Conservation (phyloP, 92 coral and sea anemone genomes). For the Actinostola sp. region DNA sequence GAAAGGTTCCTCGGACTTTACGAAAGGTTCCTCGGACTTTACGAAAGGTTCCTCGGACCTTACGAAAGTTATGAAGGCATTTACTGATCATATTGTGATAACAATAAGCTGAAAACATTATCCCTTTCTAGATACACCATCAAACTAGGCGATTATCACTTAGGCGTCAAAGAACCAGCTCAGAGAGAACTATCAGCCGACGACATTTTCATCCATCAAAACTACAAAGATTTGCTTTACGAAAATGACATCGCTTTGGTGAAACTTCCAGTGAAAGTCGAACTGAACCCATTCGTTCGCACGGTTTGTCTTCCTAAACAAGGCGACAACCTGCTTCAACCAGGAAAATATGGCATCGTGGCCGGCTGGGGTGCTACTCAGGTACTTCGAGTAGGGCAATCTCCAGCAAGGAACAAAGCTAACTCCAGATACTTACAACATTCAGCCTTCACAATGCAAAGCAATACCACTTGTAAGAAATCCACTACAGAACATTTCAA, state of each 20-base stretch:
- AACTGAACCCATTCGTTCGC: slow-evolving; percentile 48
- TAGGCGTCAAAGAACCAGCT: slow-evolving; percentile 16
- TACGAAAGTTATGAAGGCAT: background rate
- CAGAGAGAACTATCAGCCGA: slow-evolving; percentile 9
- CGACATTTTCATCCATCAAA: slow-evolving; percentile 37
- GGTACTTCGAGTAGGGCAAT: background rate
- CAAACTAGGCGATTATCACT: slow-evolving; percentile 37
- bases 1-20: too few species aligned
- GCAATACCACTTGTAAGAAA: slow-evolving; percentile 23
- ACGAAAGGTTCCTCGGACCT: background rate
- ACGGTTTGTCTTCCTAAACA: slow-evolving; percentile 63
- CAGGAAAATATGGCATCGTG: slow-evolving; percentile 43
- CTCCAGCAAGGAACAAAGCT: background rate
- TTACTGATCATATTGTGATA: background rate
- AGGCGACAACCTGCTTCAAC: slow-evolving; percentile 18
- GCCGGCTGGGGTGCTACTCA: slow-evolving; percentile 73
- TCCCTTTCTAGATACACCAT: slow-evolving; percentile 18
- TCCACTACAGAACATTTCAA: background rate
- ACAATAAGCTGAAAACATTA: too few species aligned
- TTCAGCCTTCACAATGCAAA: slow-evolving; percentile 47
- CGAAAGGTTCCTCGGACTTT: too few species aligned
- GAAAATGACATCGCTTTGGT: slow-evolving; percentile 67
- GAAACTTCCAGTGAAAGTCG: slow-evolving; percentile 31
- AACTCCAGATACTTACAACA: slow-evolving; percentile 48
- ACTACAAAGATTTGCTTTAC: background rate